Conservation (phyloP, 2,888 invertebrate species). For the Leucoptera coffeella region DNA sequence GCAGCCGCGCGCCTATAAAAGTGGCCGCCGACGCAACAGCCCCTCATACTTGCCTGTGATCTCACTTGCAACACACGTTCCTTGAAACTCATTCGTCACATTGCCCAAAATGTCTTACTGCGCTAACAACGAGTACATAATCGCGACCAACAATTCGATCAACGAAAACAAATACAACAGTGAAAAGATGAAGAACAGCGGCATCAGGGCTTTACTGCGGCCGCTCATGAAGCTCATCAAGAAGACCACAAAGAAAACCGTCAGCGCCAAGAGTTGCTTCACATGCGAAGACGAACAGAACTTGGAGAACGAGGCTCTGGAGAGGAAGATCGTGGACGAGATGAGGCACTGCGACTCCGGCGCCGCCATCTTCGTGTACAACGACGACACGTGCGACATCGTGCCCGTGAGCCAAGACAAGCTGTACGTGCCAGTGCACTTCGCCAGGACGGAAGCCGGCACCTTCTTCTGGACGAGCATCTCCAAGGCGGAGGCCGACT, state of each 20-base stretch:
- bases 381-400: constrained; percentile 49
- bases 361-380: constrained; percentile 63
- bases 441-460: constrained; percentile 73
- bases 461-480: constrained; percentile 81
- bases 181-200: constrained; percentile 60
- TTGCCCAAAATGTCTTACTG: constrained; percentile 46
- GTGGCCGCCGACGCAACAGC: constrained; percentile 33
- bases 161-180: constrained; percentile 69
- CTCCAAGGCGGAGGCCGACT: constrained; percentile 60
- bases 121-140: constrained; percentile 58
- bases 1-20: constrained; percentile 53
- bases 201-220: constrained; percentile 63
- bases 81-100: constrained; percentile 1
- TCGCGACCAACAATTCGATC: constrained; percentile 63
- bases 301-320: constrained; percentile 73
- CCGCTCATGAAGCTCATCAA: constrained; percentile 63
- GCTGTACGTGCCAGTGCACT: constrained; percentile 72
- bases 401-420: constrained; percentile 60
- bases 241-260: constrained; percentile 42
- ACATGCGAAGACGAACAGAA: constrained; percentile 74
- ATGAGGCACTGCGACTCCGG: constrained; percentile 60
- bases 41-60: constrained; percentile 63
- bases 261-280: constrained; percentile 36
- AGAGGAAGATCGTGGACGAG: constrained; percentile 66
- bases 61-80: constrained; percentile 48